Evolutionary conservation across 2,797 vertebrate species (phyloP), one percentile per base, ranked within the genome.

Genomic region (Poliocrania exsul): DNA sequence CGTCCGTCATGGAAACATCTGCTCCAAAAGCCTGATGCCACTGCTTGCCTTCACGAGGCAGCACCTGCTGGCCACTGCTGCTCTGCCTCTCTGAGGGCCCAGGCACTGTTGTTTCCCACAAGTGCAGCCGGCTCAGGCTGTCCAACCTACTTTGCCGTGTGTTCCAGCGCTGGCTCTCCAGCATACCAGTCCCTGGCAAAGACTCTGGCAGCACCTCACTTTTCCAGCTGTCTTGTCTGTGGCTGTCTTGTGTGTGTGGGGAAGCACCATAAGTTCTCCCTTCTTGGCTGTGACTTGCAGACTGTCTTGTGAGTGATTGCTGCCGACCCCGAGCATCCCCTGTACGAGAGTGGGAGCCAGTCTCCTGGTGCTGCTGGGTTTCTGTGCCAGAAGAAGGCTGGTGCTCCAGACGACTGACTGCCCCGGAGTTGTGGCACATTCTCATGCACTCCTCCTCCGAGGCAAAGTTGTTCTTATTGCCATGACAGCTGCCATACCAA

Each of bases 401-500:
- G 33, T 61, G 95, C 40, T 83, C 81, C 80, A 18, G 80, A 29
- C 51, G 47, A 62, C 67, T 71, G 62, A 26, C 21, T 9, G 47
- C 57, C 11, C 0, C 25, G 0, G 95, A 54, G 15, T 3, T 74
- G 81, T 38, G 96, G 94, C 99, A 99, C 2, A 50, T 92, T 87
- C 75, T 93, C 97, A 98, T 97, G 96, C 99, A 99, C 79, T 99
- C 99, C 10, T 98, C 98, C 85, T 98, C 98, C 0, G 98, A 98
- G 79, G 95, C 80, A 72, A 99, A 99, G 98, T 98, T 99, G 96
- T 99, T 99, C 95, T 91, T 98, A 67, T 99, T 99, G 86, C 99
- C 99, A 0, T 99, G 98, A 96, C 99, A 99, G 71, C 98, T 97
- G 0, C 99, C 99, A 0, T 98, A 99, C 99, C 99, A 99, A 97